Base-by-base conservation (phyloP, 2,113 vertebrate species). In the Acrocephalus kingi region DNA sequence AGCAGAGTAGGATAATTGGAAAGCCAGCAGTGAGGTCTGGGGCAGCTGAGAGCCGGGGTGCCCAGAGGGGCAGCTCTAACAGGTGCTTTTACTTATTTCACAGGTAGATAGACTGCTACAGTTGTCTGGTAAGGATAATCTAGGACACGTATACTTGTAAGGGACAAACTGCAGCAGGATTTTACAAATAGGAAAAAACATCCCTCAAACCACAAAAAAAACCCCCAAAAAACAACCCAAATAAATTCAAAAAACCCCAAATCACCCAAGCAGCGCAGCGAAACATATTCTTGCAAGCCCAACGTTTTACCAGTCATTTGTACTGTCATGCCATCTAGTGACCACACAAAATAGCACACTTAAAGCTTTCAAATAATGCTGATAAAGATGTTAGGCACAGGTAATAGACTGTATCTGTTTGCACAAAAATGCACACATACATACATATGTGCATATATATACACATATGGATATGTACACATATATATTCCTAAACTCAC, bases 261-360 rank as follows among this genome's bases (percentile, higher is more conserved):
- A 45, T 63, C 13, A 39, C 27, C 23, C 59, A n/a, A 55, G n/a
- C 13, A 18, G 24, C 35, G 18, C 25, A 58, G 35, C 31, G 62
- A 83, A 91, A 82, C n/a, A 21, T 3, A 28, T 2, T 35, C 14
- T 54, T 31, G 27, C 39, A 76, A 83, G 27, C 43, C 16, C 0
- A 7, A 8, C 3, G 1, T 64, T 55, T 75, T 18, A 56, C 18
- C 1, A n/a, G 76, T 77, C 2, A 48, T 45, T 87, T 82, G 86
- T 91, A 52, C 48, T 91, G 59, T 67, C 10, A 22, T 84, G 93
- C 97, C 97, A 97, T 75, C 97, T 97, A 78, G 87, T 89, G 97
- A 54, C 35, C 51, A 69, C 13, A 66, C 14, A 46, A 63, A n/a
- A 39, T 6, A 76, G 12, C 23, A 45, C 51, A 9, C 15, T 1